Evolutionary conservation across 1,140 invertebrate genomes (phyloP).

Genomic region (Drosophila elegans): DNA sequence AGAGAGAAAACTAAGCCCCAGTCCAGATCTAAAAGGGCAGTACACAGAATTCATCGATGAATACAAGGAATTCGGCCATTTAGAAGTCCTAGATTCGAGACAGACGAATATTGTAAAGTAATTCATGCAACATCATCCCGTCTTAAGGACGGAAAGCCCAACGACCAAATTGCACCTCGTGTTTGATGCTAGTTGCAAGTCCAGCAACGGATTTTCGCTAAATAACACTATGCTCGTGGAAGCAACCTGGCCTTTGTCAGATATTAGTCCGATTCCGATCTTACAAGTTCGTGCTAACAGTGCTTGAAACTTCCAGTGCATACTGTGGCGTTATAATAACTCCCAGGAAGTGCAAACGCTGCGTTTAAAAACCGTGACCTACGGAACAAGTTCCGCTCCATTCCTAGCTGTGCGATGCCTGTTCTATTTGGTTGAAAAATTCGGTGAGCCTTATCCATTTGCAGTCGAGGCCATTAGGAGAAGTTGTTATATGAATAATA

Average conservation of each 20-base stretch:
- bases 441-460: neutral
- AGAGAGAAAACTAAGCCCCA: neutral
- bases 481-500: constrained; percentile 10
- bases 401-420: constrained; percentile 49
- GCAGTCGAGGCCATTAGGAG: neutral
- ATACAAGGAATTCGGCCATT: too few species aligned
- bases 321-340: constrained; percentile 73
- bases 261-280: constrained; percentile 76
- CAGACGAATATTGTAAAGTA: neutral
- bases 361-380: constrained; percentile 71
- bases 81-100: neutral
- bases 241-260: constrained; percentile 70
- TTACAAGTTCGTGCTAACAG: constrained; percentile 58
- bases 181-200: constrained; percentile 62
- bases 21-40: neutral
- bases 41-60: neutral
- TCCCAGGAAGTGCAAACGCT: constrained; percentile 53
- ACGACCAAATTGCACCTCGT: constrained; percentile 68
- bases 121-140: neutral
- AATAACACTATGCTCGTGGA: constrained; percentile 77
- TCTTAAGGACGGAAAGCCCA: neutral
- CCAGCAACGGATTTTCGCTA: constrained; percentile 43
- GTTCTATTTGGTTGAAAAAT: neutral
- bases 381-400: constrained; percentile 47
- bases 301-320: constrained; percentile 68